phyloP scores from a whole-genome alignment of 2,888 invertebrate species.

The Phytoseiulus persimilis region DNA sequence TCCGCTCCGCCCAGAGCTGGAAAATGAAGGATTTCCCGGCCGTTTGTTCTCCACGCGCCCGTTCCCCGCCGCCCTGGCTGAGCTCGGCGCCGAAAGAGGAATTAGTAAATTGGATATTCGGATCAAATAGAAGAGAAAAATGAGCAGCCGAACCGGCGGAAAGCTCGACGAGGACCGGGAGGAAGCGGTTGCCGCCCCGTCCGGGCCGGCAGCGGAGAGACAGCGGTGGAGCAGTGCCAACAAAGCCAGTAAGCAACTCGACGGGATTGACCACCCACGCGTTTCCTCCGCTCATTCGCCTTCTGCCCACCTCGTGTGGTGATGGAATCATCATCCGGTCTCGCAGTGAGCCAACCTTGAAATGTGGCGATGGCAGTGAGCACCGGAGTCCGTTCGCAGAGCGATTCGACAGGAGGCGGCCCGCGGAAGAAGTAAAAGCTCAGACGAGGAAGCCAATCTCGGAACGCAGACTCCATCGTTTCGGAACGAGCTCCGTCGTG shows the following conservation, averaged over 20 bases:
- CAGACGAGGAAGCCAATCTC: too few relatives aligned
- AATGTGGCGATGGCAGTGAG: too few relatives aligned
- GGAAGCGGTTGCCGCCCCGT: background rate
- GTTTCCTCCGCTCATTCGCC: background rate
- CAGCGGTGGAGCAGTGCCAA: background rate
- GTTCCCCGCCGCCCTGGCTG: background rate
- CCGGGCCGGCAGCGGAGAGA: background rate
- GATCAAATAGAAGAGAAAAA: constrained; percentile 20
- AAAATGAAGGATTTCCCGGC: background rate
- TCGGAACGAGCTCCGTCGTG: too few relatives aligned
- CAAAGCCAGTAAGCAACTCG: background rate
- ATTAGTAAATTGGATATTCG: constrained; percentile 39
- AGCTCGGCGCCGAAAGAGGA: background rate
- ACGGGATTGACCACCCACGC: background rate
- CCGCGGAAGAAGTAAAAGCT: too few relatives aligned
- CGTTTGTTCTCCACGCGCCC: background rate
- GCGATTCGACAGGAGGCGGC: too few relatives aligned
- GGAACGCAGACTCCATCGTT: too few relatives aligned
- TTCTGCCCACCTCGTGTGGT: background rate
- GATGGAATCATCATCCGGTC: too few relatives aligned
- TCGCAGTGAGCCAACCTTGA: too few relatives aligned
- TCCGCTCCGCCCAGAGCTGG: background rate
- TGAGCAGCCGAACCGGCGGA: background rate
- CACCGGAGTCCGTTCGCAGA: too few relatives aligned
- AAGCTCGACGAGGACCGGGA: background rate